phyloP scores from a whole-genome alignment of 1,140 invertebrate genomes.

The Sitobion miscanthi region DNA sequence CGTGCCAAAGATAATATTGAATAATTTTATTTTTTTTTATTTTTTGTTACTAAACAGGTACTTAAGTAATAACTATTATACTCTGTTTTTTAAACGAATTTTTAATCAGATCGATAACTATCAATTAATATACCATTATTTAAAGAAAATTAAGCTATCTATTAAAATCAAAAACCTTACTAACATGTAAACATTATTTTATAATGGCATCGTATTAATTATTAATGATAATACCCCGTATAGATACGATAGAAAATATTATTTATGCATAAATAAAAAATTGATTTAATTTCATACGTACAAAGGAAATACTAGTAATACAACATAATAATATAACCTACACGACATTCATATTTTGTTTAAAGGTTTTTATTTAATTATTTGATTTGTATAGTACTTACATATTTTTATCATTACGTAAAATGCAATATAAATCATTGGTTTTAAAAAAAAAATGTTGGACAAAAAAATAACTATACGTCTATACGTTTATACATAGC shows the following conservation, averaged over 20 bases:
- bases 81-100: background rate
- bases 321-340: no score
- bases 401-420: background rate
- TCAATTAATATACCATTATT: background rate
- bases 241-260: background rate
- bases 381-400: background rate
- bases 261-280: background rate
- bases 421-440: background rate
- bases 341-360: background rate
- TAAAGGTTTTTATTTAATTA: background rate
- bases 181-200: background rate
- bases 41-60: background rate
- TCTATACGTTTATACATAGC: no score
- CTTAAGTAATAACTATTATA: background rate
- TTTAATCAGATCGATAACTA: background rate
- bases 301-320: background rate
- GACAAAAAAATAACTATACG: background rate
- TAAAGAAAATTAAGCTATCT: background rate
- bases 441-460: background rate
- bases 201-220: background rate
- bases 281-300: background rate
- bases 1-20: background rate
- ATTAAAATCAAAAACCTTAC: background rate
- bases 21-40: background rate
- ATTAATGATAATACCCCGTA: background rate